A percentile compares a stretch with the other conserved stretches of the same genome.
Evolutionary conservation across 2,888 invertebrate species (phyloP).

Genomic region (Cremastinae sp.): DNA sequence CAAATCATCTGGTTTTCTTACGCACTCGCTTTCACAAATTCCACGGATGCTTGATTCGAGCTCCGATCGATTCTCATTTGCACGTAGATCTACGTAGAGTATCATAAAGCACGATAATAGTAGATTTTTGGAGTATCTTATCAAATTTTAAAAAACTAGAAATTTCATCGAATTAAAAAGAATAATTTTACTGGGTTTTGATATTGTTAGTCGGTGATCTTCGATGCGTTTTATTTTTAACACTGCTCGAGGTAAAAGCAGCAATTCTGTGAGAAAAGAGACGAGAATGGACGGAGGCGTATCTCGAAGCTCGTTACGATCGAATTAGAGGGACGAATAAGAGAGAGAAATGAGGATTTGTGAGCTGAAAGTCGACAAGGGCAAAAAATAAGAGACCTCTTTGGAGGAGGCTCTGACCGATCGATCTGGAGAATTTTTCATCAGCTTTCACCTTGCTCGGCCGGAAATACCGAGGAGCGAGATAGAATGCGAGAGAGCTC

Average conservation of each 20-base stretch:
- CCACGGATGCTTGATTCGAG: slow-evolving; percentile 8
- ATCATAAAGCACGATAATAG: neutral
- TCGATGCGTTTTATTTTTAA: too few species aligned
- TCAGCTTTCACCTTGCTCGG: slow-evolving; percentile 69
- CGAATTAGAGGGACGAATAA: slow-evolving; percentile 12
- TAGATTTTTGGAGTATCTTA: neutral
- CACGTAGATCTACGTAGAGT: too few species aligned
- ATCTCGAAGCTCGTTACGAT: slow-evolving; percentile 32
- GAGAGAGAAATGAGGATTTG: slow-evolving; percentile 8
- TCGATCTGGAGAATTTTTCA: slow-evolving; percentile 62
- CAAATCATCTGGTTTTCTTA: neutral
- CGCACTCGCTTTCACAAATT: neutral
- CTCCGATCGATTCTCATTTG: slow-evolving; percentile 2
- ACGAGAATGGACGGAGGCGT: slow-evolving; percentile 7
- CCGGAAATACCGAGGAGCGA: slow-evolving; percentile 37
- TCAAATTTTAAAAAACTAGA: too few species aligned
- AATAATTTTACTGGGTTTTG: too few species aligned
- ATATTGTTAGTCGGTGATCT: too few species aligned
- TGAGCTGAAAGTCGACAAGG: slow-evolving; percentile 20
- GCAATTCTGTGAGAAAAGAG: neutral
- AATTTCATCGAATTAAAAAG: too few species aligned
- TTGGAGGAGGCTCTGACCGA: slow-evolving; percentile 43
- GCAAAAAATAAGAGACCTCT: slow-evolving; percentile 14
- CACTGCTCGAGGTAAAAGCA: too few species aligned
- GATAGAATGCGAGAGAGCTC: slow-evolving; percentile 36